Evolutionary conservation across 2,888 invertebrate genomes (phyloP).

Genomic region (Neocrepidodera transversa): DNA sequence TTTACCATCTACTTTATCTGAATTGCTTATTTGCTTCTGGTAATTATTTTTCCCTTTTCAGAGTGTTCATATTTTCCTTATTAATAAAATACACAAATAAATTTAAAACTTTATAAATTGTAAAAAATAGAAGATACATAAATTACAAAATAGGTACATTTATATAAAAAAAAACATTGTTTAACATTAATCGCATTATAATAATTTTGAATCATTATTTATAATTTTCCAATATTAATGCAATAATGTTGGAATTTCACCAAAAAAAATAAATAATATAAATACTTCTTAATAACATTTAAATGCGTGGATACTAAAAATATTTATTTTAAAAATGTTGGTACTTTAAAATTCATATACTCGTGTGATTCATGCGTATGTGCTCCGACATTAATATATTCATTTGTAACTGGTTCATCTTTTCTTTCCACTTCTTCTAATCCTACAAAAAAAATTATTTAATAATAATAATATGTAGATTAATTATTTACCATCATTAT

Average conservation of each 20-base stretch:
- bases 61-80: too few species aligned
- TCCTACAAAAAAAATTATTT: conserved; percentile 32
- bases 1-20: too few species aligned
- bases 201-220: too few species aligned
- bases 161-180: background rate
- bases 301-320: background rate
- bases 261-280: conserved; percentile 5
- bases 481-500: background rate
- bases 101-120: conserved; percentile 2
- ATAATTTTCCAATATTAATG: too few species aligned
- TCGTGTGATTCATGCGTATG: conserved; percentile 45
- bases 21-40: too few species aligned
- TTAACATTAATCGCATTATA: background rate
- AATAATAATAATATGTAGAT: background rate
- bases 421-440: conserved; percentile 29
- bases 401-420: conserved; percentile 34
- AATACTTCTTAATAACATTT: background rate
- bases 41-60: too few species aligned
- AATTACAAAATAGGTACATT: conserved; percentile 4
- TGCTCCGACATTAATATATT: conserved; percentile 48
- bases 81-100: background rate
- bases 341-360: conserved; percentile 53
- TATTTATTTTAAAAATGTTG: conserved; percentile 28
- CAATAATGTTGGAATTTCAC: background rate
- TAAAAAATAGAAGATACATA: conserved; percentile 5